Evolutionary conservation across 2,797 vertebrate species (phyloP), one percentile per base, ranked within the genome.

Genomic region (Sebastes aleutianus): DNA sequence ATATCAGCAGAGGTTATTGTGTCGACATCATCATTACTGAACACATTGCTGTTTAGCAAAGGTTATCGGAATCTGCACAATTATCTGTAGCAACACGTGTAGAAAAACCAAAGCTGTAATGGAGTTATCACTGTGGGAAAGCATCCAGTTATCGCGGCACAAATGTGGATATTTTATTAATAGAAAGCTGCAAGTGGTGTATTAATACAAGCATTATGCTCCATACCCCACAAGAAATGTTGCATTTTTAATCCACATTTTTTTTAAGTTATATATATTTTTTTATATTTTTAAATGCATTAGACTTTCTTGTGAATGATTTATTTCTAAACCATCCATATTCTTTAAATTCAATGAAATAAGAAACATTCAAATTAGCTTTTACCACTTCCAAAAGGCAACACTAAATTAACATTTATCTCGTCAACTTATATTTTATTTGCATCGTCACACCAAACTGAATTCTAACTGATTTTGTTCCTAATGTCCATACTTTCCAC

Each of bases 1-100:
- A 75, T 93, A 89, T 89, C 82, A 91, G 85, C 92, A 93, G 92
- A 94, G 94, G 93, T 93, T 93, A 93, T 93, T 91, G 89, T 93
- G 89, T 91, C 85, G 83, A 93, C 93, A 93, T 94, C 92, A 94
- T 95, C 90, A 94, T 95, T 95, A 95, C 85, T 64, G 86, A 89
- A 93, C 89, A 95, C 86, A 87, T 87, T 91, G 80, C 82, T 91
- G 89, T 88, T 95, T 92, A 89, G 87, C 85, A 94, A 91, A 94
- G 92, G 92, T 94, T 92, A 91, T 73, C 27, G 50, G 80, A 91
- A 87, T 82, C 83, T 87, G 90, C 78, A 78, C 86, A 82, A 80
- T 91, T 87, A 93, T 91, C 85, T 86, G 89, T 88, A 74, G 78
- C 71, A 83, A 86, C 79, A 88, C 68, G 65, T 86, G 88, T 80